phyloP scores from a whole-genome alignment of 2,113 vertebrate genomes.

The Ptyas mucosa region DNA sequence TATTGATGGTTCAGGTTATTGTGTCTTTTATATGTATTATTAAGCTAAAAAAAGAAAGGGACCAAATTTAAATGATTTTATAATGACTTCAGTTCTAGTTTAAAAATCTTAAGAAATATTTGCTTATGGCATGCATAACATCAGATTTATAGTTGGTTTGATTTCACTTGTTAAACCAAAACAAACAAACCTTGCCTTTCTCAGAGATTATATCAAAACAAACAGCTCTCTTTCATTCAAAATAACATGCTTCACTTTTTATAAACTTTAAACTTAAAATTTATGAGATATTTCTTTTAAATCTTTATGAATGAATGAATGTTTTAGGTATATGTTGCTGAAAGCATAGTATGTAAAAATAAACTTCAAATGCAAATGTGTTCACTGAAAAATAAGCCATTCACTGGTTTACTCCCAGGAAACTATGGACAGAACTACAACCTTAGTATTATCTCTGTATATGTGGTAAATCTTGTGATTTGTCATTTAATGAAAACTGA shows the following conservation, averaged over 20 bases:
- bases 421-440: not conserved
- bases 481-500: conserved; percentile 11
- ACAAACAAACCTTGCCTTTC: not conserved
- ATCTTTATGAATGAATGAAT: not conserved
- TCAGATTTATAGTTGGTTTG: not conserved
- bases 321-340: not conserved
- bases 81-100: not conserved
- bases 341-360: not conserved
- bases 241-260: not conserved
- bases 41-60: not conserved
- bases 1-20: not conserved
- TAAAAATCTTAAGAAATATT: not conserved
- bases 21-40: not conserved
- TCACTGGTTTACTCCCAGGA: not conserved
- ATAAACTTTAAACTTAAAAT: not conserved
- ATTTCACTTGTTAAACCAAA: not conserved
- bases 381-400: not conserved
- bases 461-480: not conserved
- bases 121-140: not conserved
- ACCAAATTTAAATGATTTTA: not conserved
- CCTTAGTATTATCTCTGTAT: not conserved
- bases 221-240: not conserved
- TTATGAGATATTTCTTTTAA: not conserved
- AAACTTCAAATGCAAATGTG: not conserved
- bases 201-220: not conserved